phyloP scores from a whole-genome alignment of 2,113 vertebrate genomes.

The Chaetodon auriga region DNA sequence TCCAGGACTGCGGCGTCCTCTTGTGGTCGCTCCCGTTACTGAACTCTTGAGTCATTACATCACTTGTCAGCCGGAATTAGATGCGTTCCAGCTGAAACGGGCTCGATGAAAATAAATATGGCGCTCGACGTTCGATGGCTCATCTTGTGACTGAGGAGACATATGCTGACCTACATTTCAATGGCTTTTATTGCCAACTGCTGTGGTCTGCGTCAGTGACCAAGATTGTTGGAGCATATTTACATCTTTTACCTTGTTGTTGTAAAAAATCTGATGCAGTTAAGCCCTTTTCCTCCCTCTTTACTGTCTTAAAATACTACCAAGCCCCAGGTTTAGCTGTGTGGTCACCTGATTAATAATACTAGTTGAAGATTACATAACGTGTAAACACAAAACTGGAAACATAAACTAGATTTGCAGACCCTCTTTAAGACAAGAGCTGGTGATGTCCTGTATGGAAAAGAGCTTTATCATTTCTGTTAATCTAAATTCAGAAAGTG shows the following conservation, averaged over 20 bases:
- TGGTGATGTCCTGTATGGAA: too few species aligned
- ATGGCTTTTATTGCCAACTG: constrained; percentile 1
- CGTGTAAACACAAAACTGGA: too few species aligned
- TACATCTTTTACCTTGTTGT: background rate
- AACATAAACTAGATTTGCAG: too few species aligned
- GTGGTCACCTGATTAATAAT: too few species aligned
- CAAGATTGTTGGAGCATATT: background rate
- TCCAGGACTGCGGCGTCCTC: constrained; percentile 46
- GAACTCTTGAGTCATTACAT: constrained; percentile 30
- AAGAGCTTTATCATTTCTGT: too few species aligned
- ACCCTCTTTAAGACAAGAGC: too few species aligned
- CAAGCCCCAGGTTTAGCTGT: background rate
- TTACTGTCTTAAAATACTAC: background rate
- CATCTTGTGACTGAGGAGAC: constrained; percentile 47
- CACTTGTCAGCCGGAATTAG: constrained; percentile 51
- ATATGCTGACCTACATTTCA: constrained; percentile 62
- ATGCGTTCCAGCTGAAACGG: constrained; percentile 31
- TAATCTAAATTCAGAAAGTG: too few species aligned
- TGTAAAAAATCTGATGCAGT: background rate
- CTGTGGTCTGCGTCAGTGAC: background rate
- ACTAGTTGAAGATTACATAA: background rate
- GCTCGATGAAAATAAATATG: constrained; percentile 60
- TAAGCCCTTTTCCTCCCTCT: background rate
- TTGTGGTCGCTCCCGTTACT: background rate
- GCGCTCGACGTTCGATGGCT: constrained; percentile 26